Base-by-base conservation (phyloP, 2,113 vertebrate species). In the Pseudolaguvia tuberculata region DNA sequence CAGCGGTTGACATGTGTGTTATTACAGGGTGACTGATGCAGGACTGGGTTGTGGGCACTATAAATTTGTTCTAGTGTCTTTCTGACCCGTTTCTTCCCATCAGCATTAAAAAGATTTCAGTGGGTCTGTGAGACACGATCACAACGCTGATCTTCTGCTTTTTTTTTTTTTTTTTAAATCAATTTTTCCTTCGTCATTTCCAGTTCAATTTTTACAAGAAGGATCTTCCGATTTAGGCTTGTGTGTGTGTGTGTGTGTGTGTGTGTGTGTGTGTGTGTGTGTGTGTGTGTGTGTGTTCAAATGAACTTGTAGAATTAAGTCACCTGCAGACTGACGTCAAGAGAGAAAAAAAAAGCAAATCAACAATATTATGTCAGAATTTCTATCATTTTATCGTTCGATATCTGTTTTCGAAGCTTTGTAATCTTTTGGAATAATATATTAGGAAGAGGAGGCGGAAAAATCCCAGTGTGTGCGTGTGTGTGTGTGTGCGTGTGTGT, bases 11-110 rank as follows among this genome's bases (percentile, higher is more conserved):
- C 87, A 86, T 80, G 77, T 78, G 70, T 85, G 86, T 89, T 89
- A 88, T 88, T 88, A 83, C 81, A 79, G 82, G 52, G 71, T 89
- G 89, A 90, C 89, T 87, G 88, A 88, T 90, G 87, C 82, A 83
- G 75, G 81, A 83, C 29, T 75, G 84, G 85, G 85, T 86, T 86
- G 86, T 86, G 88, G 87, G 83, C 84, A 85, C 88, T 85, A 84
- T 90, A 86, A 81, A 88, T 89, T 89, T 89, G 89, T 87, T 88
- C 89, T 88, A 87, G 85, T 84, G 78, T 84, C 79, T 81, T 18
- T 77, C 78, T 59, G 72, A 79, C 47, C 70, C 61, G n/a, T 56
- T 70, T 47, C 6, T 57, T 51, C 82, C 53, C 61, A 20, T 59
- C 62, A 73, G 73, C 77, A 79, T 13, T 10, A 14, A 67, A 21